A percentile compares a stretch with the other conserved stretches of the same genome.
phyloP scores from a whole-genome alignment of 1,140 invertebrate genomes.

The Drosophila sulfurigaster region DNA sequence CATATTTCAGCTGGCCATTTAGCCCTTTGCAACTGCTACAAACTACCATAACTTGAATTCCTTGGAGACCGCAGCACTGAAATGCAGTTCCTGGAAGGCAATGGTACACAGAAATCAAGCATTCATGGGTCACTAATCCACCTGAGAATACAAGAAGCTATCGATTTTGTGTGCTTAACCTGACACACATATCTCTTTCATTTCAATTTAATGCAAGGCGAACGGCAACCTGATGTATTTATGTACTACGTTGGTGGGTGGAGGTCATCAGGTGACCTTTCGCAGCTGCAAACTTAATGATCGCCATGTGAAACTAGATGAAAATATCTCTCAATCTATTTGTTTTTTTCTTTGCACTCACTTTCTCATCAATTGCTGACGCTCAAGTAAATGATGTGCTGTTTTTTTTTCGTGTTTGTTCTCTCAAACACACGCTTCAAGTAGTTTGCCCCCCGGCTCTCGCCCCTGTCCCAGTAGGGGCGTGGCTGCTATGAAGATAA shows the following conservation, averaged over 20 bases:
- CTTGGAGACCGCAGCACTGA: conserved; percentile 1
- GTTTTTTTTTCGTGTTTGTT: background rate
- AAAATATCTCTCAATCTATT: background rate
- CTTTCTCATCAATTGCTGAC: conserved; percentile 21
- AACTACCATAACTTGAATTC: background rate
- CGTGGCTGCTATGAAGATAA: conserved; percentile 35
- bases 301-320: conserved; percentile 34
- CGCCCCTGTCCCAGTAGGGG: background rate
- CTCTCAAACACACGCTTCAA: conserved; percentile 21
- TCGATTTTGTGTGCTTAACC: conserved; percentile 31
- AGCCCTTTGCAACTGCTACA: conserved; percentile 2
- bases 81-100: conserved; percentile 6
- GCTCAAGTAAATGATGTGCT: conserved; percentile 36
- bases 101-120: conserved; percentile 33
- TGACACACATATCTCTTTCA: conserved; percentile 24
- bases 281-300: conserved; percentile 31
- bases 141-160: conserved; percentile 36
- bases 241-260: background rate
- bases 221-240: background rate
- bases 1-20: background rate
- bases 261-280: conserved; percentile 49
- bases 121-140: conserved; percentile 34
- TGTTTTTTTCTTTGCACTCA: background rate
- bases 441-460: conserved; percentile 5
- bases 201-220: background rate